Conservation (phyloP, 2,888 invertebrate genomes). For the Apotomis capreana region DNA sequence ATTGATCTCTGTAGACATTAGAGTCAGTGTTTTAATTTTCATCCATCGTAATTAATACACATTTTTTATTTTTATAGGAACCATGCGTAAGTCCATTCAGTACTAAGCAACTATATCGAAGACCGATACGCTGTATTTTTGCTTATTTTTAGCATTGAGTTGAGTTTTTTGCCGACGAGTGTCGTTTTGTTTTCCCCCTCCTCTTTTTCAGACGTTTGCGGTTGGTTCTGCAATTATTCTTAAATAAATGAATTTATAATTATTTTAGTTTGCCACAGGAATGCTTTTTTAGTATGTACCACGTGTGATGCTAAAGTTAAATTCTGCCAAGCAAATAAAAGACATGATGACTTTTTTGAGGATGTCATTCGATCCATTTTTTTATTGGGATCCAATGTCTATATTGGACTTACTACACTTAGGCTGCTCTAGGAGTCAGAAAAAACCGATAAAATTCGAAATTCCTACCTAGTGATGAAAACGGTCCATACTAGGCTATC, state of each 20-base stretch:
- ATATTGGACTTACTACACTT: too few relatives aligned
- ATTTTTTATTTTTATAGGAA: conserved; percentile 82
- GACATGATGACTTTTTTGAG: too few relatives aligned
- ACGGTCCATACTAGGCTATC: too few relatives aligned
- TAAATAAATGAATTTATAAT: conserved; percentile 51
- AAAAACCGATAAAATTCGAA: too few relatives aligned
- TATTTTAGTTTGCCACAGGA: conserved; percentile 23
- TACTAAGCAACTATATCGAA: conserved; percentile 69
- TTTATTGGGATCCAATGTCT: too few relatives aligned
- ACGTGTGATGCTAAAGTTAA: conserved; percentile 16
- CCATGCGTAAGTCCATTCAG: conserved; percentile 80
- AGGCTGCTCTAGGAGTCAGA: too few relatives aligned
- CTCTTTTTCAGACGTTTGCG: conserved; percentile 8
- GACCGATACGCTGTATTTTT: conserved; percentile 73
- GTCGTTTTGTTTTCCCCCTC: conserved; percentile 13
- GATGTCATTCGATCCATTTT: too few relatives aligned
- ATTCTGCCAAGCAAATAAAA: too few relatives aligned
- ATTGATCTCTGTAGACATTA: conserved; percentile 16
- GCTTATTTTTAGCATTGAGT: conserved; percentile 58
- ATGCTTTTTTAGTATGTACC: conserved; percentile 17
- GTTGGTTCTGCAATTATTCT: conserved; percentile 40
- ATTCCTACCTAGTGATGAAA: too few relatives aligned
- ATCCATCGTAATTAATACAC: conserved; percentile 55
- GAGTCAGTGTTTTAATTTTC: conserved; percentile 26
- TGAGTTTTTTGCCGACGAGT: conserved; percentile 58